Percentiles rank a stretch among this genome's conserved stretches.
These are phyloP conservation scores for Coelinius sp. DNA, from an alignment of 2,888 invertebrate genomes.

Conservation along the genomic window DNA sequence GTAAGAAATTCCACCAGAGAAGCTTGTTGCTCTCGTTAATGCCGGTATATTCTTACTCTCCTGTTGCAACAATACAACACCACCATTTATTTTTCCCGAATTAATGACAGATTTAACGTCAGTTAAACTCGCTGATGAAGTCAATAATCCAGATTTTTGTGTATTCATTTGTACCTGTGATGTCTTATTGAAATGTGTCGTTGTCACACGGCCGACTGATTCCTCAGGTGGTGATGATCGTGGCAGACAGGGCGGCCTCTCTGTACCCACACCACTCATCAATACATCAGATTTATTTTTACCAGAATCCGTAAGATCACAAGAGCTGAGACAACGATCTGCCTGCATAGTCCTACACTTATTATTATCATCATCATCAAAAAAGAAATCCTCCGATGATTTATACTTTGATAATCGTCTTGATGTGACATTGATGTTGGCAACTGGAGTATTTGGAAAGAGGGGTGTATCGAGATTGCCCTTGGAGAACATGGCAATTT, in stretches of 20 bases:
- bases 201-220: slow-evolving; percentile 51
- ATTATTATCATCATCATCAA: slow-evolving; percentile 58
- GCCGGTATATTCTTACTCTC: slow-evolving; percentile 43
- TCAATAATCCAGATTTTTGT: slow-evolving; percentile 39
- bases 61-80: background rate
- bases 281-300: slow-evolving; percentile 21
- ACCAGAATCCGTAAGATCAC: slow-evolving; percentile 56
- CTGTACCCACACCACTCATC: slow-evolving; percentile 20
- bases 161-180: slow-evolving; percentile 20
- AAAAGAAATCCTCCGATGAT: slow-evolving; percentile 68
- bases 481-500: slow-evolving; percentile 84
- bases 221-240: slow-evolving; percentile 50
- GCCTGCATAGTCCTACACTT: slow-evolving; percentile 51
- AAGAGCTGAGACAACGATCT: slow-evolving; percentile 62
- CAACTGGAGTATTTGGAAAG: slow-evolving; percentile 51
- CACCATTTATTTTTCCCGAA: background rate
- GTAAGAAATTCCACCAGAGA: slow-evolving; percentile 67
- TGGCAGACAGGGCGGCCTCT: slow-evolving; percentile 49
- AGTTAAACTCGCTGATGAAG: slow-evolving; percentile 41
- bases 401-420: slow-evolving; percentile 70
- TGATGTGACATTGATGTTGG: slow-evolving; percentile 68
- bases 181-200: slow-evolving; percentile 9
- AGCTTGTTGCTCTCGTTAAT: slow-evolving; percentile 68
- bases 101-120: slow-evolving; percentile 27
- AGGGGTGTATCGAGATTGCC: slow-evolving; percentile 59